Conservation (phyloP, 2,113 vertebrate species). For the human (Homo sapiens) region DNA sequence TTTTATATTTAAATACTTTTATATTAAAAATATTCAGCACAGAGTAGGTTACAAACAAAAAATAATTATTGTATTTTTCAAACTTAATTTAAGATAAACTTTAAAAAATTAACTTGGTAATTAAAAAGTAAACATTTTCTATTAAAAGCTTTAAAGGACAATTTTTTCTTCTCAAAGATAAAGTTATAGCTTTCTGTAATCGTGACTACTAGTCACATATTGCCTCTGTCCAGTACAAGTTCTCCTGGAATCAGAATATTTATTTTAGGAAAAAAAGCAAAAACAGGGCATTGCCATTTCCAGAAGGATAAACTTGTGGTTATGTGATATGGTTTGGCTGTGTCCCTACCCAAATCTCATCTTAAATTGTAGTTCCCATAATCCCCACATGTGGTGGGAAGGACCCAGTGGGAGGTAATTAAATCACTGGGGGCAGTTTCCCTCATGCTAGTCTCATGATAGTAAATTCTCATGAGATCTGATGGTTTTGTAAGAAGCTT, state of each 20-base stretch:
- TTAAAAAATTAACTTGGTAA: not conserved
- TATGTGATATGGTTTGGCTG: not conserved
- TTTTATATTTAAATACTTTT: not conserved
- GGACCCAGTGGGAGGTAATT: too few relatives aligned
- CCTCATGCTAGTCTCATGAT: too few relatives aligned
- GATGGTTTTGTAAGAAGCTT: too few relatives aligned
- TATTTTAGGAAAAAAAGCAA: constrained; percentile 53
- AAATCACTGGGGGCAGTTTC: too few relatives aligned
- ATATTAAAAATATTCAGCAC: not conserved
- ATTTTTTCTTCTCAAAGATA: not conserved
- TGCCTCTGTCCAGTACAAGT: not conserved
- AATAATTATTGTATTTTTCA: not conserved
- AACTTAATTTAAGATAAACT: not conserved
- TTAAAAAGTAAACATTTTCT: not conserved
- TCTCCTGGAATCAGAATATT: not conserved
- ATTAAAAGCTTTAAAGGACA: not conserved
- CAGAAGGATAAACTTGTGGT: not conserved
- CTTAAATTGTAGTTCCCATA: too few relatives aligned
- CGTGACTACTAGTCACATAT: not conserved
- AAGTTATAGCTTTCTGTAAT: not conserved
- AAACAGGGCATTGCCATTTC: not conserved
- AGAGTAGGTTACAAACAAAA: not conserved
- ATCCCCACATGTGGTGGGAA: too few relatives aligned
- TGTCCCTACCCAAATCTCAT: too few relatives aligned
- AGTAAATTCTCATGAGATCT: too few relatives aligned